phyloP scores from a whole-genome alignment of 2,888 invertebrate species.

The Agapostemon virescens region DNA sequence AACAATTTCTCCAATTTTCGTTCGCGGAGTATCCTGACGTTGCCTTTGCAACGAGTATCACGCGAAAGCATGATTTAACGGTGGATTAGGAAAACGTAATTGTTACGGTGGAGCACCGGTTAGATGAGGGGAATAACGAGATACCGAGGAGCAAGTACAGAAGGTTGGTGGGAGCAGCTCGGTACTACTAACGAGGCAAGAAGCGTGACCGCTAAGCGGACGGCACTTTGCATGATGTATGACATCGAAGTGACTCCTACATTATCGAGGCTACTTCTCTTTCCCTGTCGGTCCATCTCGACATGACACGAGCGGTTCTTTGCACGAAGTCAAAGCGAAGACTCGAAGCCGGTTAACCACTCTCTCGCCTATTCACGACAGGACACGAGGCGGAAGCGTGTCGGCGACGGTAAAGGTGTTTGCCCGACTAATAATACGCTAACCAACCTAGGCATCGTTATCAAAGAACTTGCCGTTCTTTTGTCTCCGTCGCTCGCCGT shows the following conservation, averaged over 20 bases:
- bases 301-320: conserved; percentile 19
- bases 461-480: conserved; percentile 47
- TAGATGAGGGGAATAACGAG: not conserved
- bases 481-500: conserved; percentile 20
- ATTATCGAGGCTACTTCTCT: conserved; percentile 40
- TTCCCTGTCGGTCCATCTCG: not conserved
- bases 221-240: conserved; percentile 9
- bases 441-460: conserved; percentile 18
- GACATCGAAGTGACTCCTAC: conserved; percentile 10
- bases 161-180: not conserved
- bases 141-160: not conserved
- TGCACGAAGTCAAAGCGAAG: conserved; percentile 39
- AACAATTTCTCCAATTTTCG: not conserved
- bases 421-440: conserved; percentile 52
- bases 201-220: not conserved
- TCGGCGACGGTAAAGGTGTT: conserved; percentile 44
- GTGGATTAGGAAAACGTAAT: not conserved
- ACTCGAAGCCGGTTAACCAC: conserved; percentile 44
- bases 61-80: not conserved
- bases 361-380: conserved; percentile 46
- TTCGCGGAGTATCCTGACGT: not conserved
- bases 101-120: not conserved
- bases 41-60: not conserved
- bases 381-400: conserved; percentile 33
- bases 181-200: conserved; percentile 2